phyloP scores from a whole-genome alignment of 2,888 invertebrate species.

The Hydraecia micacea region DNA sequence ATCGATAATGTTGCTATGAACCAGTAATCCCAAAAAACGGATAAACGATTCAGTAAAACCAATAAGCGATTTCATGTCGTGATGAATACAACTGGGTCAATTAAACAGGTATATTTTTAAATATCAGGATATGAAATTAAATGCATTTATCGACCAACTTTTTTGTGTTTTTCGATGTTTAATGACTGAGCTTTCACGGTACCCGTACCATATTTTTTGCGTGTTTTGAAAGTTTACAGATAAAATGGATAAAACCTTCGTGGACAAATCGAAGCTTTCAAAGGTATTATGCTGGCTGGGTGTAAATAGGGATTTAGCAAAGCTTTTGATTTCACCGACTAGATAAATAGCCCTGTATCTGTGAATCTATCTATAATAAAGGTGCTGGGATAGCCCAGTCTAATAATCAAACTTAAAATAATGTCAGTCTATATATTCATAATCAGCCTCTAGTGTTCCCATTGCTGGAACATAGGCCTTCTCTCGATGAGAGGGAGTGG shows the following conservation, averaged over 20 bases:
- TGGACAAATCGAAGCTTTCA: neutral
- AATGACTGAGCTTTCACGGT: conserved; percentile 1
- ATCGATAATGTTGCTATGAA: too few species aligned
- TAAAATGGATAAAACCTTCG: neutral
- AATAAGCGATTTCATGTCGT: neutral
- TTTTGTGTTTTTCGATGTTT: neutral
- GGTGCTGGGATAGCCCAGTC: neutral
- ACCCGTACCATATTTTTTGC: neutral
- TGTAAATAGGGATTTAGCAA: neutral
- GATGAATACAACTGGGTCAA: neutral
- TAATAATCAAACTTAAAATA: too few species aligned
- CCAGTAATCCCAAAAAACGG: too few species aligned
- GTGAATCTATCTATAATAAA: neutral
- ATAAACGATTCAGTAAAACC: neutral
- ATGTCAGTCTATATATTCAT: neutral
- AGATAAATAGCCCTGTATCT: neutral
- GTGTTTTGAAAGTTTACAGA: neutral
- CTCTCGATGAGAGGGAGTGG: too few species aligned
- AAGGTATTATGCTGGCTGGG: neutral
- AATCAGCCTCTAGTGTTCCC: too few species aligned
- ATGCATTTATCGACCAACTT: neutral
- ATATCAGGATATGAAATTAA: neutral
- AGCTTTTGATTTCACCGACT: neutral
- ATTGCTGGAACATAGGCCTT: too few species aligned
- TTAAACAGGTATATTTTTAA: neutral